Conservation (phyloP, 2,797 vertebrate species). For the Sebastes nivosus region DNA sequence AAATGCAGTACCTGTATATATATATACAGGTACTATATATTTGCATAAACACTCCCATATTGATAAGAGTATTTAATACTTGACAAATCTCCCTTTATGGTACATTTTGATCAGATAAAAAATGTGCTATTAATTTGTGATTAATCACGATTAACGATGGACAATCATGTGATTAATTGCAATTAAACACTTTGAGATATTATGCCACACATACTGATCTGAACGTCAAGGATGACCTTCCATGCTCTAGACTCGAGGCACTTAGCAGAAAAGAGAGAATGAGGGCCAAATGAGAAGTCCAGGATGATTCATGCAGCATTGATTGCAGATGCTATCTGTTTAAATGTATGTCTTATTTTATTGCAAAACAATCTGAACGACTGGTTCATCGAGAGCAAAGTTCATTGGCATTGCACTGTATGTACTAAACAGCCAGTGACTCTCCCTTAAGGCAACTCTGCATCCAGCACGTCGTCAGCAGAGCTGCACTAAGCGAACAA, state of each 20-base stretch:
- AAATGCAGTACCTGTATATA: too few species aligned
- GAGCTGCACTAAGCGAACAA: constrained; percentile 3
- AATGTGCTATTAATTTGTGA: too few species aligned
- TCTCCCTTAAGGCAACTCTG: background rate
- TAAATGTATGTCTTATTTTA: background rate
- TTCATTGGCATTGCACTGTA: background rate
- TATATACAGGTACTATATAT: too few species aligned
- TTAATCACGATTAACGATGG: too few species aligned
- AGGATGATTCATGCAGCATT: background rate
- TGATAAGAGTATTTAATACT: too few species aligned
- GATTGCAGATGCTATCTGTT: background rate
- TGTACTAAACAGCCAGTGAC: background rate
- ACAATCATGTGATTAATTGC: too few species aligned
- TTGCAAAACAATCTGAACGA: background rate
- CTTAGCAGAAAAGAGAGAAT: background rate
- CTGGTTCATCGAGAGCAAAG: background rate
- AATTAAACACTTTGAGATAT: background rate
- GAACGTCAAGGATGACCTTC: background rate
- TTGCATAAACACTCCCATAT: too few species aligned
- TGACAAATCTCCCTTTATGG: too few species aligned
- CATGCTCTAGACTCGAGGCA: background rate
- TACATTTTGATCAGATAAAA: too few species aligned
- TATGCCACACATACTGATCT: background rate
- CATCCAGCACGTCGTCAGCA: constrained; percentile 5
- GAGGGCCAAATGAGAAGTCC: background rate